A percentile compares a stretch with the other conserved stretches of the same genome.
Conservation (phyloP, 2,113 vertebrate genomes). For the Orientallactaga bullata region DNA sequence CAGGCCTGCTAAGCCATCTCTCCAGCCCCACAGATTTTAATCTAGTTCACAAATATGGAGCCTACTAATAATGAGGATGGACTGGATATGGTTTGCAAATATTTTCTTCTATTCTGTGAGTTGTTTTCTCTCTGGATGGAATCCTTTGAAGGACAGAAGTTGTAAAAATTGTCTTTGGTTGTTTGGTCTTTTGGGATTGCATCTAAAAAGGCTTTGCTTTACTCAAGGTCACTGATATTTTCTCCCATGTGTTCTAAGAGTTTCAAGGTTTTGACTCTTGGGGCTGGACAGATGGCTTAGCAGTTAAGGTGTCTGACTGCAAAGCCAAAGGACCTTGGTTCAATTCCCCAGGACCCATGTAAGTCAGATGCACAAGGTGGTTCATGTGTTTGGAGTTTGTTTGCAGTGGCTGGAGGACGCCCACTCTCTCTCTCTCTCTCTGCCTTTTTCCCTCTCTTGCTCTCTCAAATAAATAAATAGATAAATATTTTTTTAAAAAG, state of each 20-base stretch:
- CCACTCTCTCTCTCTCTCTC: no score
- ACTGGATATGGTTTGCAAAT: background rate
- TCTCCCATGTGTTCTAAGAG: conserved; percentile 8
- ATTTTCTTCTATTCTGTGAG: conserved; percentile 25
- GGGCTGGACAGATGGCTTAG: no score
- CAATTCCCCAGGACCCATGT: no score
- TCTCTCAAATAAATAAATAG: no score
- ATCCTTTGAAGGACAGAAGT: background rate
- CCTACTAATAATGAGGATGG: background rate
- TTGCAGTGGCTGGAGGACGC: no score
- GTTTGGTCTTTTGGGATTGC: background rate
- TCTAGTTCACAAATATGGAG: background rate
- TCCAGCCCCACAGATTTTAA: background rate
- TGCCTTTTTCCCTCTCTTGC: no score
- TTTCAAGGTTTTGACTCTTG: background rate
- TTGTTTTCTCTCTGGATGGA: background rate
- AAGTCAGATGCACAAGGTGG: no score
- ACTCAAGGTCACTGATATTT: background rate
- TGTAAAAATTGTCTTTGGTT: background rate
- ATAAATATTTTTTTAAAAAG: no score
- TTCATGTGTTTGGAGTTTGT: no score
- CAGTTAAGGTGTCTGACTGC: no score
- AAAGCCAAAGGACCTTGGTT: no score
- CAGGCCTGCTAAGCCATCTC: no score
- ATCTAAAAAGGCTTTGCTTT: background rate